These are phyloP conservation scores for Pomatostomus ruficeps DNA, from an alignment of 2,113 vertebrate genomes.

Conservation along the genomic window DNA sequence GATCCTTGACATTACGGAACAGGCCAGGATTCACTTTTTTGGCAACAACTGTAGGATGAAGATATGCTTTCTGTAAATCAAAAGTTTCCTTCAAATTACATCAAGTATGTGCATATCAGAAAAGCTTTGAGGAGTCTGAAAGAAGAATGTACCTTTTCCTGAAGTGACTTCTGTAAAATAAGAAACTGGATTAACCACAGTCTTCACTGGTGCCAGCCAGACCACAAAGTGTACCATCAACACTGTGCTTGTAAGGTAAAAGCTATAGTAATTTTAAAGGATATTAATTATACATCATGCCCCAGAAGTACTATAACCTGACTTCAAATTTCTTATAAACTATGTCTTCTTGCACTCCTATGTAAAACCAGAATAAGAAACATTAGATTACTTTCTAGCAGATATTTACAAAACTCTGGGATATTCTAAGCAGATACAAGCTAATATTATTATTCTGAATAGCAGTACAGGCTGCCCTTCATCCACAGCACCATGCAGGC, in stretches of 20 bases:
- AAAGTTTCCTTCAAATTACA: background rate
- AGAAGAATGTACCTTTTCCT: background rate
- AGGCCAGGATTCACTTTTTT: background rate
- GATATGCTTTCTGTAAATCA: background rate
- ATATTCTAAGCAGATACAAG: background rate
- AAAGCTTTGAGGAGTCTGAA: background rate
- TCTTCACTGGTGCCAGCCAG: background rate
- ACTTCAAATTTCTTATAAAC: background rate
- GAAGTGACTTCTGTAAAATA: background rate
- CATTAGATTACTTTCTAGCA: background rate
- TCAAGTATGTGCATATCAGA: background rate
- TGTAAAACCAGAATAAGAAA: background rate
- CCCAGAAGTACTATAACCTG: background rate
- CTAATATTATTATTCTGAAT: slow-evolving; percentile 1
- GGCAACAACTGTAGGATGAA: background rate
- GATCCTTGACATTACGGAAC: background rate
- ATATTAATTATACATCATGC: background rate
- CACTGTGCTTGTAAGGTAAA: background rate
- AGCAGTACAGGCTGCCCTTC: slow-evolving; percentile 32
- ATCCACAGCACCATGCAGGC: slow-evolving; percentile 5
- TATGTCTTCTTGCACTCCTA: background rate
- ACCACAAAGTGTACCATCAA: background rate
- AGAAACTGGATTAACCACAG: background rate
- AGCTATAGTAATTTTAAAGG: background rate
- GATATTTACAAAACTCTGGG: background rate